These are phyloP conservation scores for Xyrichtys novacula DNA, from an alignment of 2,797 vertebrate species.

Conservation along the genomic window DNA sequence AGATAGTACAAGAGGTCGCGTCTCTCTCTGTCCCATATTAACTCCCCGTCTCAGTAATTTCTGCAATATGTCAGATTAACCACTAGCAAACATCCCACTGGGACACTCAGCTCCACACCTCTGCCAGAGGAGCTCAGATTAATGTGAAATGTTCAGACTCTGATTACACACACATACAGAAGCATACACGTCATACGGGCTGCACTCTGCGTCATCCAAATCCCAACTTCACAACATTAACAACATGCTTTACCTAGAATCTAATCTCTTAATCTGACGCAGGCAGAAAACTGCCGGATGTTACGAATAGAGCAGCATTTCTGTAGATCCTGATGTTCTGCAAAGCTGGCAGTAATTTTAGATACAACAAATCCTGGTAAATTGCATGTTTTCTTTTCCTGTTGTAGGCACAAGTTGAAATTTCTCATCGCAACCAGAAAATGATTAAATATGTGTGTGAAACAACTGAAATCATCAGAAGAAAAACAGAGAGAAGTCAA, in stretches of 20 bases:
- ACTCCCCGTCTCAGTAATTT: constrained; percentile 20
- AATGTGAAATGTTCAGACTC: constrained; percentile 51
- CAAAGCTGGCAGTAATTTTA: background rate
- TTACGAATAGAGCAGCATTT: background rate
- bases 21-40: constrained; percentile 31
- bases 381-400: no score
- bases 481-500: no score
- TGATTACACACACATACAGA: constrained; percentile 43
- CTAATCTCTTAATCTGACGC: constrained; percentile 56
- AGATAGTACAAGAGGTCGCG: constrained; percentile 2
- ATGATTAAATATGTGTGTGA: no score
- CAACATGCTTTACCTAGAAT: constrained; percentile 27
- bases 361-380: no score
- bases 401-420: no score
- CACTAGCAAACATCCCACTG: constrained; percentile 25
- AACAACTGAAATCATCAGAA: no score
- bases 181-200: constrained; percentile 23
- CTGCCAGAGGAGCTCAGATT: constrained; percentile 60
- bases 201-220: constrained; percentile 52
- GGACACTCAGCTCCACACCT: constrained; percentile 56
- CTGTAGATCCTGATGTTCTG: constrained; percentile 18
- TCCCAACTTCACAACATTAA: constrained; percentile 35
- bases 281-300: constrained; percentile 13
- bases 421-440: no score
- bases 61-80: constrained; percentile 59